phyloP scores from a whole-genome alignment of 2,113 vertebrate genomes.

The Indri indri region DNA sequence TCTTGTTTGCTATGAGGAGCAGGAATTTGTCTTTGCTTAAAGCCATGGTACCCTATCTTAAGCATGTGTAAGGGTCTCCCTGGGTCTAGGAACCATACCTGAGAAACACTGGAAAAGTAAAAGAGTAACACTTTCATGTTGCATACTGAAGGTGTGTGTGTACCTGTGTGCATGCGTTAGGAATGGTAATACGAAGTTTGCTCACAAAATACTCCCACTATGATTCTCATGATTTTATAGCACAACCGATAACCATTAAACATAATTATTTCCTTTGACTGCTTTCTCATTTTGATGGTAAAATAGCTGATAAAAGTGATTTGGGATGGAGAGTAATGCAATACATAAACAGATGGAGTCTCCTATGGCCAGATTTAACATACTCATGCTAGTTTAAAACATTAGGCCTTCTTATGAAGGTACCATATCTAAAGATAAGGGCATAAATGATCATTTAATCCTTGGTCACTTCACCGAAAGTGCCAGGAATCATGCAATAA shows the following conservation, averaged over 20 bases:
- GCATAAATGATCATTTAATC: background rate
- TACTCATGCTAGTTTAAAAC: background rate
- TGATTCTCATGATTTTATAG: background rate
- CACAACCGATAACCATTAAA: background rate
- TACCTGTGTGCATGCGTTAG: background rate
- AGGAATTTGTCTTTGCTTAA: background rate
- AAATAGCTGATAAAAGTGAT: background rate
- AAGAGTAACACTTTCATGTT: background rate
- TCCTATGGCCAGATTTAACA: background rate
- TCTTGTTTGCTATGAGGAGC: background rate
- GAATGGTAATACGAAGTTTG: background rate
- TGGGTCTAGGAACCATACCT: background rate
- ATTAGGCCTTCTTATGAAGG: background rate
- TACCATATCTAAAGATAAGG: conserved; percentile 19
- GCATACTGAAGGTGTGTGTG: background rate
- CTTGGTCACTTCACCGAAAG: background rate
- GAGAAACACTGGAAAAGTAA: background rate
- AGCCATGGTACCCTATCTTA: background rate
- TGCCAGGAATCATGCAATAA: background rate
- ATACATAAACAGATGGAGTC: background rate
- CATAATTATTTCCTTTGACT: background rate
- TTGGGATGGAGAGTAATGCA: background rate
- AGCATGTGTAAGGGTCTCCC: background rate
- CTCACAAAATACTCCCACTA: background rate
- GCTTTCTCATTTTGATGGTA: background rate